These are phyloP conservation scores for Oenanthe melanoleuca DNA, from an alignment of 2,113 vertebrate species.

Conservation along the genomic window DNA sequence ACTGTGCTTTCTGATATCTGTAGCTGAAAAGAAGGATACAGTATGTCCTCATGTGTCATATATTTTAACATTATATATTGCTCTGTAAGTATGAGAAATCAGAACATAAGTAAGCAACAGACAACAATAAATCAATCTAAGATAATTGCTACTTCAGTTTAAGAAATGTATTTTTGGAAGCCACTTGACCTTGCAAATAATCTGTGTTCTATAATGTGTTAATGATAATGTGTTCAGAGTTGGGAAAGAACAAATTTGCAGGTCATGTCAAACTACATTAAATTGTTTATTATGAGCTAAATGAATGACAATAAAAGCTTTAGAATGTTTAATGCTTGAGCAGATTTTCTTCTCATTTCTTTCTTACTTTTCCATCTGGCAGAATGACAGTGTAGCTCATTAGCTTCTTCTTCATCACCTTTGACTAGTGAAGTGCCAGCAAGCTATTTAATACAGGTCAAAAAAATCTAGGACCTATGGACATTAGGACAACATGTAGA, in stretches of 20 bases:
- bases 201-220: neutral
- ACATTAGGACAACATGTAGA: neutral
- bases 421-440: neutral
- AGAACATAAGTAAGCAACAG: neutral
- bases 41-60: neutral
- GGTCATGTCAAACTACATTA: conserved; percentile 55
- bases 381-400: conserved; percentile 4
- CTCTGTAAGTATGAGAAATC: neutral
- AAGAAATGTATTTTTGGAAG: neutral
- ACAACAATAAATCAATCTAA: neutral
- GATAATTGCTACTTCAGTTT: neutral
- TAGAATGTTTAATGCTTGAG: conserved; percentile 16
- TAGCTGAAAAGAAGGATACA: neutral
- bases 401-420: neutral
- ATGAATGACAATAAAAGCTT: conserved; percentile 64
- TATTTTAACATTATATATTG: neutral
- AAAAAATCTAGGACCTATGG: neutral
- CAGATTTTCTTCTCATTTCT: conserved; percentile 53
- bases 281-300: conserved; percentile 54
- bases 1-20: neutral
- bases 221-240: conserved; percentile 10
- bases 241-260: conserved; percentile 20
- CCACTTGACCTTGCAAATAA: conserved; percentile 9
- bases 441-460: conserved; percentile 1
- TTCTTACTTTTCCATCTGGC: conserved; percentile 2